Evolutionary conservation across 2,888 invertebrate species (phyloP), one percentile per base, ranked within the genome.

Genomic region (Nomada hirtipes): DNA sequence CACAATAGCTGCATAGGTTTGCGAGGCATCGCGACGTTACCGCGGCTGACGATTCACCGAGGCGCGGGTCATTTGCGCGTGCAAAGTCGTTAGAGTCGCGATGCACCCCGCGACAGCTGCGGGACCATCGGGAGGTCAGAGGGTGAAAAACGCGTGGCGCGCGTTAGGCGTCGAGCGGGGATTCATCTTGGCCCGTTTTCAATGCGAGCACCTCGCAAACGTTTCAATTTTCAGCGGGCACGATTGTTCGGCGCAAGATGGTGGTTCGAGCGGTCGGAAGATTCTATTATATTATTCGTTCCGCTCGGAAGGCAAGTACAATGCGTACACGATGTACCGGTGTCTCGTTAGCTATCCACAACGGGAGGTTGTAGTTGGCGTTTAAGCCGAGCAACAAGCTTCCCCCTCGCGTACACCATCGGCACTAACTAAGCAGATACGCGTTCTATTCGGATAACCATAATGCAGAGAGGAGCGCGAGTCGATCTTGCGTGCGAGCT

Each of bases 391-490:
- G 79, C 81, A 81, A 75, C 86, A 63, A 73, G 83, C 79, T n/a
- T 86, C 83, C 77, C 57, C 78, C 61, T 82, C 73, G 11, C 55
- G 60, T 60, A 81, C 86, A 79, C 64, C 84, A 70, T 60, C 36
- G 65, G 82, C 79, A 64, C 78, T 47, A 36, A 36, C 36, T 87
- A 86, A 87, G 85, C 83, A 84, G 86, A 76, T 87, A 87, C 79
- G 81, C 74, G 80, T 76, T 82, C 82, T 71, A 71, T 82, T 82
- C 73, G 75, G 75, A 82, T 60, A 61, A 68, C 73, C 57, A 52
- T 83, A 74, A 77, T 50, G 59, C 64, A 57, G 67, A 64, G 65
- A 55, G 74, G 83, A 73, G 73, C 55, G 73, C 60, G 63, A 42
- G 67, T 3, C 18, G 53, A 60, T 50, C 42, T 52, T 23, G 82